phyloP scores from a whole-genome alignment of 2,113 vertebrate species.

The Strix uralensis region DNA sequence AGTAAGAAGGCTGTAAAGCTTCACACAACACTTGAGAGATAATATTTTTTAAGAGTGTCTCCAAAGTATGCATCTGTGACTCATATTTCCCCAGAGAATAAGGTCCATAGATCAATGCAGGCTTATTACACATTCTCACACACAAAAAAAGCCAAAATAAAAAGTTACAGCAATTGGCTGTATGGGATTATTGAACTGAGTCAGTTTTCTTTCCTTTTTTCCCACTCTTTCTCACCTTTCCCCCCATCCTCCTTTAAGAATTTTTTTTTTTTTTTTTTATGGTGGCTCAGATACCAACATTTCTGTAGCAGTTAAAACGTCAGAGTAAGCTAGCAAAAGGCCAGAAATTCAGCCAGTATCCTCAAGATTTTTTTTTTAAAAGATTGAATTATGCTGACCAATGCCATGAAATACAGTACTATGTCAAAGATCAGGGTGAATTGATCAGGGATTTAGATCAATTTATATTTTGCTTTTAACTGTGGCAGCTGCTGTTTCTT shows the following conservation, averaged over 20 bases:
- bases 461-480: conserved; percentile 2
- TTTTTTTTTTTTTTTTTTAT: not conserved
- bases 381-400: not conserved
- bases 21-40: conserved; percentile 76
- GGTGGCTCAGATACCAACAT: not conserved
- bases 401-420: not conserved
- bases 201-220: not conserved
- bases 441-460: not conserved
- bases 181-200: conserved; percentile 16
- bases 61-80: conserved; percentile 66
- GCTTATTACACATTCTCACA: conserved; percentile 59
- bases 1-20: conserved; percentile 72
- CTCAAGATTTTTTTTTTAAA: conserved; percentile 29
- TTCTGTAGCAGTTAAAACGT: conserved; percentile 23
- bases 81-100: conserved; percentile 73
- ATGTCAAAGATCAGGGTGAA: not conserved
- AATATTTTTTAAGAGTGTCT: conserved; percentile 72
- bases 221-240: not conserved
- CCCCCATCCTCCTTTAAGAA: no score
- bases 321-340: not conserved
- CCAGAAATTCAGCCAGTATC: conserved; percentile 22
- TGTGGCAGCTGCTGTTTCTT: not conserved
- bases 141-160: conserved; percentile 2
- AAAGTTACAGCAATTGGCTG: conserved; percentile 10
- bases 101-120: conserved; percentile 66